Base-by-base conservation (phyloP, 2,888 invertebrate species). In the Allophyes oxyacanthae region DNA sequence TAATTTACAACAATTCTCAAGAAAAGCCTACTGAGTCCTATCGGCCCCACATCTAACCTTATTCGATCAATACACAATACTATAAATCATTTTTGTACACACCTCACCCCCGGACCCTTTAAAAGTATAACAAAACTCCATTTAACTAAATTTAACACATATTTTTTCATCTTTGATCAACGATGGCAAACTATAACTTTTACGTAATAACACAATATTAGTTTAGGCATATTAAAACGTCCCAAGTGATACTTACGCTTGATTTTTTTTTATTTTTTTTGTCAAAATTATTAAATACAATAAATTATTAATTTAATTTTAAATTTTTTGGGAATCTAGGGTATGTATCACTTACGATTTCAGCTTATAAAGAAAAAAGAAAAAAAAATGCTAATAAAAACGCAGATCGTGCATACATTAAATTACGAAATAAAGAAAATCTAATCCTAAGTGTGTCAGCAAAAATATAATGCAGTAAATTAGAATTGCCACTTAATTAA, bases 321-420 rank as follows among this genome's bases (percentile, higher is more conserved):
- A 74, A 30, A 50, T 75, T 75, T 81, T 81, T 75, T 73, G 68
- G 65, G 64, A 59, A 69, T 73, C 84, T 79, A 79, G 68, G 53
- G 81, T 70, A 76, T 73, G 87, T 81, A 81, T 74, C 87, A 84
- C 82, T 79, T 78, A 77, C 72, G 81, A 82, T 82, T 62, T 64
- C 64, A 80, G 82, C 83, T 84, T 85, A 86, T 73, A 86, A 83
- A 77, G 85, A 84, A 81, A 78, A 83, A 65, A 34, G 78, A 76
- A 77, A 83, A 84, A 80, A 82, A 80, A 85, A 84, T 90, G 88
- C 88, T 90, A 87, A 89, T 87, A 86, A 91, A 90, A 92, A 89
- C 90, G 93, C 93, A 92, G 93, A 93, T 92, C 92, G 92, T 92
- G 92, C 91, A 90, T 89, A 90, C 86, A 89, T 92, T 91, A 91